These are phyloP conservation scores for Calameuta pallipes DNA, from an alignment of 2,888 invertebrate species.

Conservation along the genomic window DNA sequence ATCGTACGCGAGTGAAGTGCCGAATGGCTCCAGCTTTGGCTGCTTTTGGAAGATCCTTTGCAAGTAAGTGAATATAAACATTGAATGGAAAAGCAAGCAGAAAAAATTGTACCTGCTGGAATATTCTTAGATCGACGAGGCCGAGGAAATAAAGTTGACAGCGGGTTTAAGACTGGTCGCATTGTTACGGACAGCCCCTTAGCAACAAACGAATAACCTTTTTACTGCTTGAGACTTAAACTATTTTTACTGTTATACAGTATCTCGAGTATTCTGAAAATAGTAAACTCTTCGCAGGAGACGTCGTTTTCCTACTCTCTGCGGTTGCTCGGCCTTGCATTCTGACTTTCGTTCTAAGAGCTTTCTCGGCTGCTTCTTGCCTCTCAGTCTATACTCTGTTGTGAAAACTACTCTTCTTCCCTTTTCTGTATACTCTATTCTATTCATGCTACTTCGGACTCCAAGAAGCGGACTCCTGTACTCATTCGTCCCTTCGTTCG, in stretches of 20 bases:
- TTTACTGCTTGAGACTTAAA: background rate
- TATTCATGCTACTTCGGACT: background rate
- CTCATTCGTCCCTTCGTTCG: background rate
- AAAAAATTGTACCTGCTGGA: background rate
- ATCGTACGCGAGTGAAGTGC: conserved; percentile 90
- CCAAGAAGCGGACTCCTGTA: background rate
- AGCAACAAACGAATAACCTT: background rate
- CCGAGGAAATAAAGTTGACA: background rate
- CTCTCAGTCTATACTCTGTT: background rate
- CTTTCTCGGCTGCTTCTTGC: background rate
- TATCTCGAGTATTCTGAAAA: background rate
- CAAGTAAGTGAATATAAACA: conserved; percentile 74
- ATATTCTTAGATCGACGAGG: background rate
- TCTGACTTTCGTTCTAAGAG: background rate
- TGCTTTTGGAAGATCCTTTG: conserved; percentile 91
- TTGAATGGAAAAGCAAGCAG: background rate
- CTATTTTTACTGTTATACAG: background rate
- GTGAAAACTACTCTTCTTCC: background rate
- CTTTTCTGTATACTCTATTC: background rate
- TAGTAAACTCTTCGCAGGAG: background rate
- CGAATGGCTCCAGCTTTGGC: conserved; percentile 92
- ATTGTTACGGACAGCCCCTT: background rate
- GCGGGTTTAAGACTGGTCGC: background rate
- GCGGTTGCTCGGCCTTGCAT: background rate
- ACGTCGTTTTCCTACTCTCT: background rate